Evolutionary conservation across 2,888 invertebrate species (phyloP).

Genomic region (Cactoblastis cactorum): DNA sequence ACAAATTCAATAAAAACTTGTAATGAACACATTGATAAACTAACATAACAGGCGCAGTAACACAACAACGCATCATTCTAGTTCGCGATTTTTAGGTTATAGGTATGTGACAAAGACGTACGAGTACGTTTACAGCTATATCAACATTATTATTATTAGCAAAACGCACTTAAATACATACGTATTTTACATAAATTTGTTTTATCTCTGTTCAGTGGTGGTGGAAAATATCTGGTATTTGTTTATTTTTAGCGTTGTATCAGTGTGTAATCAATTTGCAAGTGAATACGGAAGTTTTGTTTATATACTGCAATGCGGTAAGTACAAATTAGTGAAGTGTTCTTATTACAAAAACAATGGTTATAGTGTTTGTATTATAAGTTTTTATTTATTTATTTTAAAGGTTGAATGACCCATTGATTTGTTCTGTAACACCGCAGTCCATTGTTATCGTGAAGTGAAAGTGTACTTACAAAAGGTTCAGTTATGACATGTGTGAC

Average conservation of each 20-base stretch:
- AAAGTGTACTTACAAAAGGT: neutral
- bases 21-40: too few species aligned
- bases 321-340: neutral
- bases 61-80: too few species aligned
- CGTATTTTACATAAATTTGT: too few species aligned
- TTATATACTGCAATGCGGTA: neutral
- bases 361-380: neutral
- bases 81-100: too few species aligned
- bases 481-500: slow-evolving; percentile 49
- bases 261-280: neutral
- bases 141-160: too few species aligned
- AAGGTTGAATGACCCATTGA: neutral
- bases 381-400: neutral
- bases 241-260: neutral
- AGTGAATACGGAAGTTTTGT: neutral
- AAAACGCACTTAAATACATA: too few species aligned
- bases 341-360: neutral
- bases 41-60: too few species aligned
- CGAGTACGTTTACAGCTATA: too few species aligned
- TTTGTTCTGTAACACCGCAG: neutral
- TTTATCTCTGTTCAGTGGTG: too few species aligned
- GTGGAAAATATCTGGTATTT: neutral
- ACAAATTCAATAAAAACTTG: too few species aligned
- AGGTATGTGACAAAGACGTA: too few species aligned
- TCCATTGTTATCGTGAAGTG: neutral